Percentiles rank a stretch among this genome's conserved stretches.
phyloP scores from a whole-genome alignment of 2,888 invertebrate genomes.

The Cremastobaeus sp. region DNA sequence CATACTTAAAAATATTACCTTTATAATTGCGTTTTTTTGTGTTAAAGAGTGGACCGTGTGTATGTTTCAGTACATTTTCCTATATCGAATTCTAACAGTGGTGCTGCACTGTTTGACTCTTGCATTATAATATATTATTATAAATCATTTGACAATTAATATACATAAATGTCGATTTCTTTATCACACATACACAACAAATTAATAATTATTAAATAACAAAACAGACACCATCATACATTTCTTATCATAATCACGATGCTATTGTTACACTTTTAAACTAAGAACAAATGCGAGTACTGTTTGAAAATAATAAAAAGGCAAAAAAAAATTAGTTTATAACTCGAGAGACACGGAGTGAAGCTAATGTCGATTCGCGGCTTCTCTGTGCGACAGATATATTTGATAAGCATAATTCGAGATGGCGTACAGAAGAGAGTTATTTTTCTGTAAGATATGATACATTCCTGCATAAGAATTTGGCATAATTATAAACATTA shows the following conservation, averaged over 20 bases:
- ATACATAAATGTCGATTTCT: constrained; percentile 26
- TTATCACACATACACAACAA: constrained; percentile 35
- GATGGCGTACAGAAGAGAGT: constrained; percentile 48
- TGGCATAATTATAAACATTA: constrained; percentile 54
- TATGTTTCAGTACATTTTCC: constrained; percentile 59
- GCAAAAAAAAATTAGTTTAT: constrained; percentile 47
- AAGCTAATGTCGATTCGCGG: constrained; percentile 36
- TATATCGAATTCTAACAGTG: constrained; percentile 51
- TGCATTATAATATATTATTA: constrained; percentile 47
- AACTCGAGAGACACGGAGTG: constrained; percentile 43
- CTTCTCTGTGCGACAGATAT: constrained; percentile 53
- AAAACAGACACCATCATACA: constrained; percentile 19
- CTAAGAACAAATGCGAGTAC: constrained; percentile 60
- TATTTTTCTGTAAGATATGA: constrained; percentile 65
- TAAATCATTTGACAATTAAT: constrained; percentile 42
- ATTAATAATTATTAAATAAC: constrained; percentile 7
- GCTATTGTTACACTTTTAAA: constrained; percentile 60
- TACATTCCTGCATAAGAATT: constrained; percentile 69
- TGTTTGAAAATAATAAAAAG: constrained; percentile 47
- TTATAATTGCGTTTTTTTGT: constrained; percentile 62
- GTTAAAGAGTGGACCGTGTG: constrained; percentile 63
- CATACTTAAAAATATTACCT: constrained; percentile 61
- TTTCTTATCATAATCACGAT: constrained; percentile 53
- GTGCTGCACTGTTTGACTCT: constrained; percentile 46
- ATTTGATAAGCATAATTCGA: constrained; percentile 57